Percentiles rank a stretch among this genome's conserved stretches.
Conservation (phyloP, 2,797 vertebrate genomes). For the Ptychobarbus kaznakovi region DNA sequence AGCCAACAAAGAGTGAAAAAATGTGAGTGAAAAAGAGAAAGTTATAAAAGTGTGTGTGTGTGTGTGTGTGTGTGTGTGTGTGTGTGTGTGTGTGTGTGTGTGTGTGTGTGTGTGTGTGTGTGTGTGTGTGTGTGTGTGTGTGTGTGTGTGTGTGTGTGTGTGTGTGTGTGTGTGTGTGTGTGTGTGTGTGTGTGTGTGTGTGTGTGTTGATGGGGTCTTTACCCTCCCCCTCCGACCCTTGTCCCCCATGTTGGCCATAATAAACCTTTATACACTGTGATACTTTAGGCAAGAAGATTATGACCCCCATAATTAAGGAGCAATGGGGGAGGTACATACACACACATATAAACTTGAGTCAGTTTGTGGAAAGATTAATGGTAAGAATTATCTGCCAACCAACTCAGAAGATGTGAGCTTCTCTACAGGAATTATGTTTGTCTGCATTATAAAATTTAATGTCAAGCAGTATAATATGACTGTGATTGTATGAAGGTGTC, state of each 20-base stretch:
- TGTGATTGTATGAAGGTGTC: not conserved
- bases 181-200: not conserved
- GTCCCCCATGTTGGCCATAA: slow-evolving; percentile 74
- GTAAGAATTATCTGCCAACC: not conserved
- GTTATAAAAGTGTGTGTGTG: slow-evolving; percentile 1
- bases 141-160: slow-evolving; percentile 22
- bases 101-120: slow-evolving; percentile 9
- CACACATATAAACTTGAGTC: slow-evolving; percentile 29
- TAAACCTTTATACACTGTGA: slow-evolving; percentile 84
- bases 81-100: not conserved
- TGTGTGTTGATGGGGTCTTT: slow-evolving; percentile 63
- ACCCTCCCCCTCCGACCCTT: slow-evolving; percentile 63
- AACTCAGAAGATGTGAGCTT: not conserved
- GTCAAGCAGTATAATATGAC: not conserved
- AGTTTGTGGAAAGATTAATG: not conserved
- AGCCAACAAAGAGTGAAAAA: not conserved
- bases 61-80: not conserved
- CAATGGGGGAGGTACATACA: slow-evolving; percentile 61
- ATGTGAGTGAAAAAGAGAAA: not conserved
- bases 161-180: slow-evolving; percentile 8
- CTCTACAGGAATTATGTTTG: not conserved
- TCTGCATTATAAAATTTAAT: slow-evolving; percentile 18
- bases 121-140: not conserved
- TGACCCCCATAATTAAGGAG: slow-evolving; percentile 77
- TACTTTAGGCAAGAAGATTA: slow-evolving; percentile 75